Conservation (phyloP, 2,797 vertebrate species). For the Mus spretus region DNA sequence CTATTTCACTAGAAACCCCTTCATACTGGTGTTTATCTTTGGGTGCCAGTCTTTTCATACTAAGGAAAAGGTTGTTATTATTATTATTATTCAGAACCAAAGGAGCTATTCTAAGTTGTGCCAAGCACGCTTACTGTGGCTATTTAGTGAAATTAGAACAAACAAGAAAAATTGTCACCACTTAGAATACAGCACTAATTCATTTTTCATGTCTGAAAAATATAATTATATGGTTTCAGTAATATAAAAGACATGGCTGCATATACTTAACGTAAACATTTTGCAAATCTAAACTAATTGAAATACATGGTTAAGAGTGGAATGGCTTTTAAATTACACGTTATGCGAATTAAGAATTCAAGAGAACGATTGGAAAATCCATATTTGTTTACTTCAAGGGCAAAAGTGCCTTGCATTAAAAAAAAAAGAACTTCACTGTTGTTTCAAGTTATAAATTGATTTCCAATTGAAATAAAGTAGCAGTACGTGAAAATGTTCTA, state of each 20-base stretch:
- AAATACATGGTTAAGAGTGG: conserved; percentile 83
- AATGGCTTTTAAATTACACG: conserved; percentile 81
- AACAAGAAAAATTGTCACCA: conserved; percentile 87
- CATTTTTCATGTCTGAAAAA: conserved; percentile 88
- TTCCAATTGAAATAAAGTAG: conserved; percentile 63
- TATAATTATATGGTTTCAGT: conserved; percentile 87
- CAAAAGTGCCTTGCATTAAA: conserved; percentile 41
- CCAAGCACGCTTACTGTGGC: conserved; percentile 85
- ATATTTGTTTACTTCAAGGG: conserved; percentile 81
- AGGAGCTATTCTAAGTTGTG: conserved; percentile 85
- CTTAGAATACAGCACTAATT: conserved; percentile 89
- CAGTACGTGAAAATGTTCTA: neutral
- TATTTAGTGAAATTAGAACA: conserved; percentile 88
- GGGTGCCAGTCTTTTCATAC: conserved; percentile 71
- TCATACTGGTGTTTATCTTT: neutral
- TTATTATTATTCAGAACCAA: conserved; percentile 79
- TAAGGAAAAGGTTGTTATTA: conserved; percentile 68
- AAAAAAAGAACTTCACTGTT: conserved; percentile 53
- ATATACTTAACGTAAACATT: conserved; percentile 86
- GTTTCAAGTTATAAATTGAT: conserved; percentile 18
- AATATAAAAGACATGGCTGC: conserved; percentile 86
- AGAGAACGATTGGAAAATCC: conserved; percentile 74
- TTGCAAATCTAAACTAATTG: conserved; percentile 87
- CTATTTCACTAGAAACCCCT: neutral
- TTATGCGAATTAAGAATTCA: conserved; percentile 83